Evolutionary conservation across 2,888 invertebrate species (phyloP).

Genomic region (Mythimna lalbum): DNA sequence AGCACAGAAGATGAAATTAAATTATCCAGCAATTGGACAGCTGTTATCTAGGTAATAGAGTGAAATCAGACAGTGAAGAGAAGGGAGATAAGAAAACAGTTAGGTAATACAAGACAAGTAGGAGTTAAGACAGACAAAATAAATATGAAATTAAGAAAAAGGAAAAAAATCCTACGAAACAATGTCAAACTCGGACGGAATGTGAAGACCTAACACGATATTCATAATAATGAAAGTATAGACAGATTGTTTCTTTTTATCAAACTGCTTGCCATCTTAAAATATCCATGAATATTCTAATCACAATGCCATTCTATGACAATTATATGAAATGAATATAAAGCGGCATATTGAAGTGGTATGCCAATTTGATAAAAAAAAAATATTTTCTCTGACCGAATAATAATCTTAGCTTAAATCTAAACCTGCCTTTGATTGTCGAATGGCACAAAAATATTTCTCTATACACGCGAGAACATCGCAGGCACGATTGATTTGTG

Average conservation of each 20-base stretch:
- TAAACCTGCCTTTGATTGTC: constrained; percentile 41
- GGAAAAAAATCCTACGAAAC: constrained; percentile 9
- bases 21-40: not conserved
- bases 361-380: constrained; percentile 1
- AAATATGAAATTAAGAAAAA: not conserved
- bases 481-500: constrained; percentile 67
- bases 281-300: not conserved
- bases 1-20: constrained; percentile 7
- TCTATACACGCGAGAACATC: constrained; percentile 46
- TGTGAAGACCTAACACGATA: constrained; percentile 49
- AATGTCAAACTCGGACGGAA: constrained; percentile 60
- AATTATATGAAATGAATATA: not conserved
- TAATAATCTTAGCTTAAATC: constrained; percentile 43
- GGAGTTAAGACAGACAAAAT: not conserved
- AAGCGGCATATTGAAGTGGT: not conserved
- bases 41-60: not conserved
- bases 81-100: constrained; percentile 1
- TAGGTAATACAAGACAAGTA: not conserved
- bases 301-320: not conserved
- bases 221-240: constrained; percentile 39
- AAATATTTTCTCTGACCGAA: not conserved
- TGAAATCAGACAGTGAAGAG: constrained; percentile 6
- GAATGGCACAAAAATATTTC: constrained; percentile 56
- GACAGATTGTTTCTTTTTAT: not conserved
- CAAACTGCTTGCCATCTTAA: not conserved